Conservation (phyloP, 2,888 invertebrate genomes). For the Ophraella communa region DNA sequence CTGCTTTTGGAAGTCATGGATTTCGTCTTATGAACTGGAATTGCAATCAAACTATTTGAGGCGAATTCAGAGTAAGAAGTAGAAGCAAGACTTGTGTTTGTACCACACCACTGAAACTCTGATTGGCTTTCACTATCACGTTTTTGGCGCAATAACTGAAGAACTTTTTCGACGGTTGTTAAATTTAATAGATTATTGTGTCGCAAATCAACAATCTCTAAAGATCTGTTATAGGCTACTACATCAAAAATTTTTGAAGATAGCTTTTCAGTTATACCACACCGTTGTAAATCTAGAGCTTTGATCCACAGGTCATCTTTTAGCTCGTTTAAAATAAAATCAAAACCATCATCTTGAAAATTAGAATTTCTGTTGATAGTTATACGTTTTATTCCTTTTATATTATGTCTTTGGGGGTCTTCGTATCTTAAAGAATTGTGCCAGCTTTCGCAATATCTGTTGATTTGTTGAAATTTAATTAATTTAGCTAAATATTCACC, state of each 20-base stretch:
- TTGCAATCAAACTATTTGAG: conserved; percentile 40
- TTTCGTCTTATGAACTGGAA: conserved; percentile 45
- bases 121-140: conserved; percentile 47
- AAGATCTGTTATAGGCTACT: conserved; percentile 68
- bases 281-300: conserved; percentile 78
- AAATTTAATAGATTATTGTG: conserved; percentile 61
- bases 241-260: conserved; percentile 66
- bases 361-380: conserved; percentile 73
- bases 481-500: conserved; percentile 71
- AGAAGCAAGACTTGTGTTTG: conserved; percentile 46
- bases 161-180: conserved; percentile 50
- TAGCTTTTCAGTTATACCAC: conserved; percentile 72
- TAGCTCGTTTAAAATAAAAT: conserved; percentile 69
- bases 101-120: conserved; percentile 56
- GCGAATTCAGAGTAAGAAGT: conserved; percentile 42
- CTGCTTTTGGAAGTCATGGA: conserved; percentile 48
- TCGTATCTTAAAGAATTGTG: conserved; percentile 80
- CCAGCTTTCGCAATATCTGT: conserved; percentile 82
- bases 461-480: conserved; percentile 64
- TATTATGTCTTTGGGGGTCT: conserved; percentile 73
- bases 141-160: conserved; percentile 52
- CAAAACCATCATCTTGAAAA: conserved; percentile 70
- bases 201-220: conserved; percentile 74
- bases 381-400: conserved; percentile 75
- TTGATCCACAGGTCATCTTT: conserved; percentile 83